Evolutionary conservation across 2,888 invertebrate species (phyloP), one percentile per base, ranked within the genome.

Genomic region (Oegoconia quadripuncta): DNA sequence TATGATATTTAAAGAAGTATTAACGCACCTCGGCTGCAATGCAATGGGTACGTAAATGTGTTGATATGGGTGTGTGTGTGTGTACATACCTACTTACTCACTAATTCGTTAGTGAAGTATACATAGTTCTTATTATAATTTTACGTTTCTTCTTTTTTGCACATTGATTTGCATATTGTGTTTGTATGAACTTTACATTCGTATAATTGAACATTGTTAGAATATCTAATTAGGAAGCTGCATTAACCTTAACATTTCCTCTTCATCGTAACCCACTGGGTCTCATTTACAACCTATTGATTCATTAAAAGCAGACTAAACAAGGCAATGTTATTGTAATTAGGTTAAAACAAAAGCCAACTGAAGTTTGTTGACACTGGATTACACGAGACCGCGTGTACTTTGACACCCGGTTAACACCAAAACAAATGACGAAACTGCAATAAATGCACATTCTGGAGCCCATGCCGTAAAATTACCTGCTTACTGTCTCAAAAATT

Each of bases 401-500:
- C 70, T 72, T 68, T 64, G 62, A 45, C 59, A 53, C 54, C 42
- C 52, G 52, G 44, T 60, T 51, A 61, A 68, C 60, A 68, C 64
- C 64, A 65, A 68, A 67, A 66, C 64, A 70, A 65, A 62, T 57
- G 66, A 63, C 67, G 50, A 50, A 57, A 71, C 65, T 55, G 59
- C 52, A 61, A 62, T 63, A 28, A 18, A 2, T 7, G 8, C 15
- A n/a, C 14, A 14, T 15, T 4, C 16, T 6, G 23, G 11, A 22
- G 22, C 22, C 2, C 8, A 22, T 9, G 15, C 27, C 15, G 36
- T 18, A 18, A 31, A 26, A 17, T 30, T 35, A 39, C 4, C 39
- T 34, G 30, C 22, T 15, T 32, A 32, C 25, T 16, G 31, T n/a
- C n/a, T 25, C 7, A 12, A 23, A 30, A 7, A 1, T 17, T 1